Conservation (phyloP, 2,113 vertebrate species). For the Spea bombifrons region DNA sequence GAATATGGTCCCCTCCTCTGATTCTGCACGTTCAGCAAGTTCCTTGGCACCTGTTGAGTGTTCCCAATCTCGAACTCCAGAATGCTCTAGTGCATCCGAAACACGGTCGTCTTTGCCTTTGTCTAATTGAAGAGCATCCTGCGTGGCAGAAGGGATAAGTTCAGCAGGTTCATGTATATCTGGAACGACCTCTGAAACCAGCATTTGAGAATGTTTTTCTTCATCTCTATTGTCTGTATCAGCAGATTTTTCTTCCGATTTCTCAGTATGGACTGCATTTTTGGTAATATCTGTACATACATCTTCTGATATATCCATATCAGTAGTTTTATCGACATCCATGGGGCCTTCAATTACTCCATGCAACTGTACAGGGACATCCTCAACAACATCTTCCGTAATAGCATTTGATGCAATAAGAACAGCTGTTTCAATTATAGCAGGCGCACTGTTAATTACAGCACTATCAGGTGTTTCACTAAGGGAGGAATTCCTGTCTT, state of each 20-base stretch:
- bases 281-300: background rate
- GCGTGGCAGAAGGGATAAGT: background rate
- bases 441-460: background rate
- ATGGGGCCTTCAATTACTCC: background rate
- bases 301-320: background rate
- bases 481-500: background rate
- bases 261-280: background rate
- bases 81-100: background rate
- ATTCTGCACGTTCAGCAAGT: background rate
- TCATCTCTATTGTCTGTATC: background rate
- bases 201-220: background rate
- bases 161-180: background rate
- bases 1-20: background rate
- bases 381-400: background rate
- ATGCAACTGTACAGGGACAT: background rate
- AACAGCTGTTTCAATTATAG: background rate
- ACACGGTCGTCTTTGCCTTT: background rate
- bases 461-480: background rate
- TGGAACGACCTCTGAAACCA: background rate
- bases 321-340: background rate
- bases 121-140: background rate
- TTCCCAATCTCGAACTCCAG: background rate
- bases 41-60: background rate
- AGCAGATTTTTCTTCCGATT: background rate
- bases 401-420: too few species aligned